Evolutionary conservation across 1,140 invertebrate genomes (phyloP).

Genomic region (Bombus sylvicola): DNA sequence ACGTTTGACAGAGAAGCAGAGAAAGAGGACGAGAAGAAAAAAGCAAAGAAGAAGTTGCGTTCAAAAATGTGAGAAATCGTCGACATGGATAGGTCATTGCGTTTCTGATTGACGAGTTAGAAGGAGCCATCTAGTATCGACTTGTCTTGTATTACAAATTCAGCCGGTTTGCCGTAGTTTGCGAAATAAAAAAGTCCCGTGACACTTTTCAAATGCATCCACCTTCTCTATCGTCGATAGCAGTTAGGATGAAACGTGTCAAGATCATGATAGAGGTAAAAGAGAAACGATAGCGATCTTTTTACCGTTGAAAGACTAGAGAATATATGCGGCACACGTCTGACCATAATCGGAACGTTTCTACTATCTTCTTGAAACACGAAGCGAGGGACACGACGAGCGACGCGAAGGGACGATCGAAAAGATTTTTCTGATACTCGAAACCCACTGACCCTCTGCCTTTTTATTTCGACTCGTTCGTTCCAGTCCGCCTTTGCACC

Average conservation of each 20-base stretch:
- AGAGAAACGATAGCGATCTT: slow-evolving; percentile 22
- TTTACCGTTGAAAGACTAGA: slow-evolving; percentile 25
- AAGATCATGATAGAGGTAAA: slow-evolving; percentile 30
- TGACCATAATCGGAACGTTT: slow-evolving; percentile 52
- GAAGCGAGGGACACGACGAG: slow-evolving; percentile 6
- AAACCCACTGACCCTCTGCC: background rate
- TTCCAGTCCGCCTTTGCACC: background rate
- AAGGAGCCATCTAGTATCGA: slow-evolving; percentile 1
- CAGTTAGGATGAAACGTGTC: slow-evolving; percentile 16
- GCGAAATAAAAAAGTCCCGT: slow-evolving; percentile 8
- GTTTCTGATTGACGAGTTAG: slow-evolving; percentile 5
- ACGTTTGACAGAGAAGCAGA: background rate
- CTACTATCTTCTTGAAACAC: slow-evolving; percentile 33
- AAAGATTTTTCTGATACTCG: background rate
- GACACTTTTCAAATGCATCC: slow-evolving; percentile 5
- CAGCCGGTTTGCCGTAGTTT: slow-evolving; percentile 10
- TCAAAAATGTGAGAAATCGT: slow-evolving; percentile 3
- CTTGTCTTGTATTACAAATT: slow-evolving; percentile 44
- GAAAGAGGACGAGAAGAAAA: background rate
- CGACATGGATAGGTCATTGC: background rate
- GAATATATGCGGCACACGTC: slow-evolving; percentile 43
- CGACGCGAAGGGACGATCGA: slow-evolving; percentile 3
- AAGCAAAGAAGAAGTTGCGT: background rate
- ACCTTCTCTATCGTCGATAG: background rate
- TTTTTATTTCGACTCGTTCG: background rate